phyloP scores from a whole-genome alignment of 2,797 vertebrate genomes.

The Takifugu ocellatus region DNA sequence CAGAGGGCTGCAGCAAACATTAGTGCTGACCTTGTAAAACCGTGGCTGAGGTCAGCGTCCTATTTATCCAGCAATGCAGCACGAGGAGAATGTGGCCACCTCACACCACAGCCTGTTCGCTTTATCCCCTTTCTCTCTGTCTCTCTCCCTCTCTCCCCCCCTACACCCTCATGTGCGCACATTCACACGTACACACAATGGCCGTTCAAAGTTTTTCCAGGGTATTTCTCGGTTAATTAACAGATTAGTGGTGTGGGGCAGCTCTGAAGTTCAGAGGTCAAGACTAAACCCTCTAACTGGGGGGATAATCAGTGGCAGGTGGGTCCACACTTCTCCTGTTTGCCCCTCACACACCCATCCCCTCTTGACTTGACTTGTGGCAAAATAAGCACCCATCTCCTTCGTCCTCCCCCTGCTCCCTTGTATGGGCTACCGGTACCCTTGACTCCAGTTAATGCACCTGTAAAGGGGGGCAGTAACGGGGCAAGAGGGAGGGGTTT shows the following conservation, averaged over 20 bases:
- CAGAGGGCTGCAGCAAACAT: constrained; percentile 25
- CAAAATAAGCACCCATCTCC: constrained; percentile 47
- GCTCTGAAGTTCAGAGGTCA: constrained; percentile 83
- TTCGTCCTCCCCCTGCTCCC: neutral
- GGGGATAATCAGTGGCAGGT: constrained; percentile 79
- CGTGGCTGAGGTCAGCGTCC: constrained; percentile 31
- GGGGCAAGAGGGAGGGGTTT: constrained; percentile 21
- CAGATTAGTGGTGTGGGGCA: constrained; percentile 80
- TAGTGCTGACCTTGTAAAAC: constrained; percentile 23
- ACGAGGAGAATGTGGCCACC: constrained; percentile 30
- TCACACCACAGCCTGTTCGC: constrained; percentile 27
- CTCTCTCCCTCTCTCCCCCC: constrained; percentile 18
- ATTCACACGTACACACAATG: constrained; percentile 48
- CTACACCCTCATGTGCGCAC: constrained; percentile 51
- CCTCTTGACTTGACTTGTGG: constrained; percentile 66
- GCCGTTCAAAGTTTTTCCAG: constrained; percentile 70
- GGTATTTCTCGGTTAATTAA: constrained; percentile 85
- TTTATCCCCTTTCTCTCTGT: constrained; percentile 7
- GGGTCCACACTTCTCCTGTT: constrained; percentile 76
- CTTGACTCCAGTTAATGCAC: constrained; percentile 57
- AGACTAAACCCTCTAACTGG: constrained; percentile 75
- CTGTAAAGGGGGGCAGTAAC: constrained; percentile 32
- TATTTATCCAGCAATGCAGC: constrained; percentile 32
- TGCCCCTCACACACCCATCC: constrained; percentile 64
- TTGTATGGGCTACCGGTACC: constrained; percentile 20